Evolutionary conservation across 2,113 vertebrate genomes (phyloP).

Genomic region (Fulica atra): DNA sequence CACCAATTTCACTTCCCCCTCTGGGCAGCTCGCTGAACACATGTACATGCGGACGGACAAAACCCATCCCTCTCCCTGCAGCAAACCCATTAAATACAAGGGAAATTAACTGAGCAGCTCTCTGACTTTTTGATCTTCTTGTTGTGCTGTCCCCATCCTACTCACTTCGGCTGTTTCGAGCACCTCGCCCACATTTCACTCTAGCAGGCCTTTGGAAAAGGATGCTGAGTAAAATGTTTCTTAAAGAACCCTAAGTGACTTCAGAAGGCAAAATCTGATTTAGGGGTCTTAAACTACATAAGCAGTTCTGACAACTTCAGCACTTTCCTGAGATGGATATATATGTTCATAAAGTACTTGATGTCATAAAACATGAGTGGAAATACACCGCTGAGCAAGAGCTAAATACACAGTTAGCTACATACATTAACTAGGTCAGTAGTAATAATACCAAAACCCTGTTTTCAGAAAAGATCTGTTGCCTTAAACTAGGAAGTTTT

Average conservation of each 20-base stretch:
- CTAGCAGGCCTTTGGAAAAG: not conserved
- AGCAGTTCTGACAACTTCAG: not conserved
- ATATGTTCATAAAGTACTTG: not conserved
- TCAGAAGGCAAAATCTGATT: not conserved
- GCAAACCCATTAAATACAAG: not conserved
- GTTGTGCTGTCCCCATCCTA: not conserved
- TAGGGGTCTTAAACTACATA: not conserved
- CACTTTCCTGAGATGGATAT: not conserved
- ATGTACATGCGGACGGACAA: not conserved
- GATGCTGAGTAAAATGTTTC: not conserved
- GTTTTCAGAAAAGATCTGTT: not conserved
- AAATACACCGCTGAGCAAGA: not conserved
- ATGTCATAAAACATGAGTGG: not conserved
- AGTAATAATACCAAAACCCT: not conserved
- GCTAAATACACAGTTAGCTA: not conserved
- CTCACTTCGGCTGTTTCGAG: fast-evolving
- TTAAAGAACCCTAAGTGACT: not conserved
- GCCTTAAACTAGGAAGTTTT: not conserved
- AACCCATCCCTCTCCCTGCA: not conserved
- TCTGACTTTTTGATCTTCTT: not conserved
- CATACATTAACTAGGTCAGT: not conserved
- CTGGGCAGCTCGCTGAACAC: not conserved
- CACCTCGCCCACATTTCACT: fast-evolving
- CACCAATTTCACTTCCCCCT: not conserved
- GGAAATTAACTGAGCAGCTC: not conserved